Base-by-base conservation (phyloP, 2,797 vertebrate species). In the Pachyuromys duprasi region DNA sequence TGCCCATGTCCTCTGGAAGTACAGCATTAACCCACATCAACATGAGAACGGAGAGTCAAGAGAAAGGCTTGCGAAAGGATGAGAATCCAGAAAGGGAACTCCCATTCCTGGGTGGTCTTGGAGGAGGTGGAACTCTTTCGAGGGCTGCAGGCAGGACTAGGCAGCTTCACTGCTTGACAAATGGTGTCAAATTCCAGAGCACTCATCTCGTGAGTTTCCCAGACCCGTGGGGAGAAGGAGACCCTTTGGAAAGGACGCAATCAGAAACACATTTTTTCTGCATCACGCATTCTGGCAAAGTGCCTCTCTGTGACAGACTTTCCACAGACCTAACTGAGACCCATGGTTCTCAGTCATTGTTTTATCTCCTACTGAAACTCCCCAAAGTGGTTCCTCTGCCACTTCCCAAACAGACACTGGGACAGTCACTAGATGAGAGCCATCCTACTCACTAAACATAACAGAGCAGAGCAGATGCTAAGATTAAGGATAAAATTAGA, bases 231-330 rank as follows among this genome's bases (percentile, higher is more conserved):
- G 86, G n/a, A 79, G 63, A 79, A 78, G 60, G 53, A 89, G 79
- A 65, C 7, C 18, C 12, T 39, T 75, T 65, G 45, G 33, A 81
- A 65, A 79, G 31, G 72, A 62, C 53, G 60, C 33, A 91, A 87
- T 53, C 49, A 93, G 74, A 89, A 89, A 96, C 79, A 60, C 84
- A 39, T 36, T 36, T 57, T 94, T 89, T 86, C 65, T 86, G 60
- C 53, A 45, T 81, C 26, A 63, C 14, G 4, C 65, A 9, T 0
- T 33, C 63, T 86, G 86, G 55, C 53, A 80, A 63, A 11, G 67
- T 36, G 28, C 20, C 74, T 62, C 74, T 75, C n/a, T 31, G 45
- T 5, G 2, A 49, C 74, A 42, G 57, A 39, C 69, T 55, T 62
- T 72, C 57, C 0, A 22, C 18, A 60, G 45, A 69, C 39, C 78